phyloP scores from a whole-genome alignment of 53 echinoderm and acorn worm species.

The Holothuria scabra region DNA sequence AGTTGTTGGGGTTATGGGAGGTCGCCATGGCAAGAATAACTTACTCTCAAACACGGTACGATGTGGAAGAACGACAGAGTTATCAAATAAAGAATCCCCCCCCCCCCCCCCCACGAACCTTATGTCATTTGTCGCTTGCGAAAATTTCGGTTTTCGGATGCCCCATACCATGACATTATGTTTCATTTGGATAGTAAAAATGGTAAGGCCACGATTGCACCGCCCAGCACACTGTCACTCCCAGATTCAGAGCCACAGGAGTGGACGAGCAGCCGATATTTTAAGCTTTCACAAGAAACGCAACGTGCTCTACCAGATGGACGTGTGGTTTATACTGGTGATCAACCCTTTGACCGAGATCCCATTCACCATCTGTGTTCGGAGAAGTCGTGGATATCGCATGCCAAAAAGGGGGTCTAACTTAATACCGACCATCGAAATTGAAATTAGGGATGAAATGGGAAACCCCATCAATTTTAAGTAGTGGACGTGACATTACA shows the following conservation, averaged over 20 bases:
- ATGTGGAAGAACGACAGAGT: neutral
- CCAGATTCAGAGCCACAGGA: neutral
- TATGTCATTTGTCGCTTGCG: neutral
- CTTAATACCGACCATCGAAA: conserved; percentile 53
- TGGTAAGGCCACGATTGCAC: neutral
- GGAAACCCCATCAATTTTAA: neutral
- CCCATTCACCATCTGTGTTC: conserved; percentile 9
- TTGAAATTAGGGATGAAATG: conserved; percentile 70
- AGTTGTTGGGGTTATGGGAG: conserved; percentile 2
- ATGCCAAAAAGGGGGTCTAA: conserved; percentile 54
- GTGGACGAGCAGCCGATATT: neutral
- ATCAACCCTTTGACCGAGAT: neutral
- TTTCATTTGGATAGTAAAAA: neutral
- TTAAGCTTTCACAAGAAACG: neutral
- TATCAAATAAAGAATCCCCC: neutral
- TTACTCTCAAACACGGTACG: conserved; percentile 20
- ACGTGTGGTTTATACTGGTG: conserved; percentile 8
- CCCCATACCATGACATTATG: neutral
- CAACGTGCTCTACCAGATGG: neutral
- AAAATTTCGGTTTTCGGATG: neutral
- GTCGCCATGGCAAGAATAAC: conserved; percentile 8
- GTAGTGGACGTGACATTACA: conserved; percentile 59
- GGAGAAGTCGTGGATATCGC: conserved; percentile 35
- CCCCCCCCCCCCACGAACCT: neutral
- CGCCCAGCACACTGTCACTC: too few relatives aligned